phyloP scores from a whole-genome alignment of 2,113 vertebrate species.

The Cinclus cinclus region DNA sequence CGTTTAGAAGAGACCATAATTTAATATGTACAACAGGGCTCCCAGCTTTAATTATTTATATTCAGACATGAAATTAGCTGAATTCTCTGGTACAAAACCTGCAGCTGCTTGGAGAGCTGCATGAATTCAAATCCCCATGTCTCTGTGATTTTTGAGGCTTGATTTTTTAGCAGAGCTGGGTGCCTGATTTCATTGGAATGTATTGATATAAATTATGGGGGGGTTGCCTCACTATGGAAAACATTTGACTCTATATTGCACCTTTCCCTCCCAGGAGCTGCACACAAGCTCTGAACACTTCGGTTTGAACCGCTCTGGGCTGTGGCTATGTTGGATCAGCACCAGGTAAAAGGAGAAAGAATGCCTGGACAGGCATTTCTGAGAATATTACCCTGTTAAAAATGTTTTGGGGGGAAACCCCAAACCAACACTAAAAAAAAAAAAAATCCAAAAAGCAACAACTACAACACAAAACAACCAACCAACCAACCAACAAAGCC shows the following conservation, averaged over 20 bases:
- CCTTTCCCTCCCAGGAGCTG: accelerated
- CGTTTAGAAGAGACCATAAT: background rate
- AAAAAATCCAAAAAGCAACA: too few species aligned
- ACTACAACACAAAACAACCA: background rate
- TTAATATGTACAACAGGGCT: background rate
- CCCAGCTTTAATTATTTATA: constrained; percentile 7
- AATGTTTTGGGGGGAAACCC: accelerated
- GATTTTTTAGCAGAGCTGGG: background rate
- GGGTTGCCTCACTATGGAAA: background rate
- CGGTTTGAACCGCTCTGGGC: background rate
- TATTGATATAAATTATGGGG: accelerated
- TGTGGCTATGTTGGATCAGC: background rate
- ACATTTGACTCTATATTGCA: accelerated
- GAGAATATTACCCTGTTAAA: background rate
- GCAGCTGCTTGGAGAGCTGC: background rate
- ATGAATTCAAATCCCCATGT: background rate
- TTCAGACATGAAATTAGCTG: background rate
- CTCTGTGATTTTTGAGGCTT: background rate
- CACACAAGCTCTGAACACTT: background rate
- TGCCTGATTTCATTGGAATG: background rate
- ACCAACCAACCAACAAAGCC: background rate
- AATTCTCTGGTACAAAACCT: background rate
- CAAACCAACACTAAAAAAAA: background rate
- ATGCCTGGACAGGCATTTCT: background rate
- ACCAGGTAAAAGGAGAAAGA: background rate